These are phyloP conservation scores for Eudemis profundana DNA, from an alignment of 2,888 invertebrate species.

Conservation along the genomic window DNA sequence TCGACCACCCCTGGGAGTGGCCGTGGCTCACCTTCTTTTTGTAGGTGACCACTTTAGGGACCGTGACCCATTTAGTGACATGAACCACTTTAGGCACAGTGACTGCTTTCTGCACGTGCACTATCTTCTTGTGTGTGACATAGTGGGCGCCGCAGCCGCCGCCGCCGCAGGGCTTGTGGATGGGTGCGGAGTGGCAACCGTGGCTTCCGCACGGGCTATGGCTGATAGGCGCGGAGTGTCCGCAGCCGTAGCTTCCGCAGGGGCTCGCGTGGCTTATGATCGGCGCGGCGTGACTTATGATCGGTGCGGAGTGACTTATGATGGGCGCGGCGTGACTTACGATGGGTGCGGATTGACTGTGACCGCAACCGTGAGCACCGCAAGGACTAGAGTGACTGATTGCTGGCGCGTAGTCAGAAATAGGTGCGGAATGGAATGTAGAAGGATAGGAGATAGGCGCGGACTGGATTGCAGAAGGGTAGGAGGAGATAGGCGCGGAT, in stretches of 20 bases:
- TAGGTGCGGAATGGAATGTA: slow-evolving; percentile 20
- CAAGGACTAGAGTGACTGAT: slow-evolving; percentile 30
- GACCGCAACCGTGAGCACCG: slow-evolving; percentile 25
- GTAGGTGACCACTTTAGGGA: slow-evolving; percentile 51
- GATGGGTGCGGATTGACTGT: slow-evolving; percentile 43
- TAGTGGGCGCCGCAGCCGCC: slow-evolving; percentile 38
- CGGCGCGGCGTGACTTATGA: slow-evolving; percentile 22
- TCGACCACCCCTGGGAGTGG: slow-evolving; percentile 24
- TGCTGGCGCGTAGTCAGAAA: slow-evolving; percentile 34
- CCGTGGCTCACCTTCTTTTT: slow-evolving; percentile 45
- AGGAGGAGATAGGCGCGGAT: slow-evolving; percentile 23
- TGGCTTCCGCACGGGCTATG: background rate
- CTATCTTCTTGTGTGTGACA: slow-evolving; percentile 48
- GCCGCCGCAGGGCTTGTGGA: slow-evolving; percentile 18
- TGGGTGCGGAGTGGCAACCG: background rate
- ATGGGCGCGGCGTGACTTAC: slow-evolving; percentile 45
- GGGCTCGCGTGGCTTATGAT: slow-evolving; percentile 16
- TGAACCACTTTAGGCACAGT: slow-evolving; percentile 50
- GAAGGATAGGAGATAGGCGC: slow-evolving; percentile 26
- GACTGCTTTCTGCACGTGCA: slow-evolving; percentile 50
- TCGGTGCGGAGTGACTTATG: slow-evolving; percentile 20
- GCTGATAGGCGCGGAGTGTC: slow-evolving; percentile 11
- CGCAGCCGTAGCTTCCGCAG: slow-evolving; percentile 2
- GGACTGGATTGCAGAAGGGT: slow-evolving; percentile 24
- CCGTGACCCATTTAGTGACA: slow-evolving; percentile 52